Evolutionary conservation across 2,888 invertebrate genomes (phyloP), one percentile per base, ranked within the genome.

Genomic region (Gnatocerus cornutus): DNA sequence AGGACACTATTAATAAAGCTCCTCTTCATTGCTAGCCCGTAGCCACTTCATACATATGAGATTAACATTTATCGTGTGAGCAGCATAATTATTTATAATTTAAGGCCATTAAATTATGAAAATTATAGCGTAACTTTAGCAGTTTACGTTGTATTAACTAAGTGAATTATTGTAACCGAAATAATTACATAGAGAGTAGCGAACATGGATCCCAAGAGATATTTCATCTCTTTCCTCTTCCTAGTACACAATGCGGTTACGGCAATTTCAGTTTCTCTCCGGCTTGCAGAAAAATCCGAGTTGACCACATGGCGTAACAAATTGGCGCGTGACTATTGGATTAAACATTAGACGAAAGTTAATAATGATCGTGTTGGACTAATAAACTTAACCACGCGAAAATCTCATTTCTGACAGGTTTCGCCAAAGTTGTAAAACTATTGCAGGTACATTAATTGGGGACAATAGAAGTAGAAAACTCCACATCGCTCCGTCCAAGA

Each of bases 161-260:
- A 75, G 76, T 73, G 73, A 76, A 76, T 74, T 76, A 76, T 75
- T 76, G 73, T 75, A 69, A 75, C 74, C 70, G 63, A 73, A 73
- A 75, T 76, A 75, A 75, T 75, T 73, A 75, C 71, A 48, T 52
- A 65, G 70, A 67, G 71, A 73, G 68, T 33, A 73, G 67, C 69
- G 59, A 71, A 66, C 63, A 72, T 72, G 66, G 56, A 52, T 63
- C 64, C 71, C 71, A 8, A 6, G 64, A 52, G 71, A 64, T 46
- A 33, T 37, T 56, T 46, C 43, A 43, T 67, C 55, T 67, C 58
- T 68, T 56, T 45, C 58, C 55, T 45, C 41, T 52, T 59, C 5
- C 12, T 6, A 50, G 27, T 16, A 45, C 58, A 66, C 58, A 46
- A 55, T 59, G 37, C 52, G 41, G 64, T 41, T 30, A 52, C 61